These are phyloP conservation scores for Salvelinus namaycush DNA, from an alignment of 2,113 vertebrate genomes.

Conservation along the genomic window DNA sequence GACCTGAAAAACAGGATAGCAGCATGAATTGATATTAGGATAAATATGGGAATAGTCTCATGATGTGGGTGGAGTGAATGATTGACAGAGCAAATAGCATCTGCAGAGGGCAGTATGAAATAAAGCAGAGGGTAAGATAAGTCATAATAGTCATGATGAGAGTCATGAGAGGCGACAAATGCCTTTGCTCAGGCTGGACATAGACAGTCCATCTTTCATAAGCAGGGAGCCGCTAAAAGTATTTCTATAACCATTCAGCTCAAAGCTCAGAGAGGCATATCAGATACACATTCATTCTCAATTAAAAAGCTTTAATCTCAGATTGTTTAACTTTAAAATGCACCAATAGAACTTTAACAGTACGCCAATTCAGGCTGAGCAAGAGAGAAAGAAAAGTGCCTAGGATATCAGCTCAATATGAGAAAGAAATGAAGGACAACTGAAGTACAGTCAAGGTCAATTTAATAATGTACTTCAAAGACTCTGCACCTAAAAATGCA, in stretches of 20 bases:
- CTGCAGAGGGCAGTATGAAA: background rate
- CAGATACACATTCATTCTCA: slow-evolving; percentile 23
- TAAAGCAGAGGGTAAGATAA: background rate
- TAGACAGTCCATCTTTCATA: slow-evolving; percentile 5
- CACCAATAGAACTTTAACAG: slow-evolving; percentile 12
- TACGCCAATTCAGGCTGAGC: slow-evolving; percentile 12
- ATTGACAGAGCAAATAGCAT: background rate
- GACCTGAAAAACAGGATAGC: slow-evolving; percentile 69
- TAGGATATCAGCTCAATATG: background rate
- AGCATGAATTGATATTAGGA: background rate
- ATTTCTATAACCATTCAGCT: slow-evolving; percentile 13
- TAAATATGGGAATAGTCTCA: background rate
- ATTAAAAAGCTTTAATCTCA: slow-evolving; percentile 46
- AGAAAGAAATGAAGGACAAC: background rate
- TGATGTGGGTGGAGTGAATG: background rate
- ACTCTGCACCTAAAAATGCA: background rate
- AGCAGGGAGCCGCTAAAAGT: background rate
- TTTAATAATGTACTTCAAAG: background rate
- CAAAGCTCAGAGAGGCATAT: slow-evolving; percentile 20
- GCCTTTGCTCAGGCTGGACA: background rate
- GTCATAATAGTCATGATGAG: background rate
- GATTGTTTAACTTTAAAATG: slow-evolving; percentile 19
- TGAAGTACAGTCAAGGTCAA: background rate
- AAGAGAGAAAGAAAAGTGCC: slow-evolving; percentile 19
- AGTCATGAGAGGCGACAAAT: background rate